phyloP scores from a whole-genome alignment of 2,797 vertebrate genomes.

The Melanotaenia trifasciata region DNA sequence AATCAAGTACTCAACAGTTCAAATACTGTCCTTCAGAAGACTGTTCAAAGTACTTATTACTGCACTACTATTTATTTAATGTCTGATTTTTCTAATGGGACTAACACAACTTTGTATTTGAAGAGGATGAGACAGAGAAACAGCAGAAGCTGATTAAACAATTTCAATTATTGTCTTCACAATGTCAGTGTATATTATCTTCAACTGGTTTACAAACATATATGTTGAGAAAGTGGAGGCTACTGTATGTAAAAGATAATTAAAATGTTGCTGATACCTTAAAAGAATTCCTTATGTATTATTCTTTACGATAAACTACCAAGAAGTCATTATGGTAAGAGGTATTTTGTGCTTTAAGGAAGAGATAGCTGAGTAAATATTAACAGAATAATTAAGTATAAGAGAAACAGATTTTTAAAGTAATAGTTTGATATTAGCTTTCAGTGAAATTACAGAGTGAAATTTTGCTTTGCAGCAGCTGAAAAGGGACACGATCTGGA shows the following conservation, averaged over 20 bases:
- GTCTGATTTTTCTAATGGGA: background rate
- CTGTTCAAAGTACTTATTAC: background rate
- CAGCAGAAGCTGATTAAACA: slow-evolving; percentile 2
- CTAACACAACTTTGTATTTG: background rate
- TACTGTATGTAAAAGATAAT: background rate
- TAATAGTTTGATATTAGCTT: fast-evolving
- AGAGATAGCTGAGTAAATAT: background rate
- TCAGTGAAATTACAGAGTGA: background rate
- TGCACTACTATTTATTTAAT: background rate
- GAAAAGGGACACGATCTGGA: background rate
- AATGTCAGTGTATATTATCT: background rate
- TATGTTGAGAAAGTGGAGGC: background rate
- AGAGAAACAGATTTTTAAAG: background rate
- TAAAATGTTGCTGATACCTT: slow-evolving; percentile 14
- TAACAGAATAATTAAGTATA: background rate
- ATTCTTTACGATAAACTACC: background rate
- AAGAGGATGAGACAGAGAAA: slow-evolving; percentile 2
- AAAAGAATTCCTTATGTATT: background rate
- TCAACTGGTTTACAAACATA: background rate
- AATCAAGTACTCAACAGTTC: slow-evolving; percentile 13
- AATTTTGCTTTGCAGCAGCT: background rate
- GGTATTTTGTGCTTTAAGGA: slow-evolving; percentile 23
- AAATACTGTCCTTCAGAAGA: slow-evolving; percentile 16
- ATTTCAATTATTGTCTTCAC: background rate
- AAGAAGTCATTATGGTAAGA: background rate